phyloP scores from a whole-genome alignment of 1,140 invertebrate genomes.

The Sarcophaga peregrina region DNA sequence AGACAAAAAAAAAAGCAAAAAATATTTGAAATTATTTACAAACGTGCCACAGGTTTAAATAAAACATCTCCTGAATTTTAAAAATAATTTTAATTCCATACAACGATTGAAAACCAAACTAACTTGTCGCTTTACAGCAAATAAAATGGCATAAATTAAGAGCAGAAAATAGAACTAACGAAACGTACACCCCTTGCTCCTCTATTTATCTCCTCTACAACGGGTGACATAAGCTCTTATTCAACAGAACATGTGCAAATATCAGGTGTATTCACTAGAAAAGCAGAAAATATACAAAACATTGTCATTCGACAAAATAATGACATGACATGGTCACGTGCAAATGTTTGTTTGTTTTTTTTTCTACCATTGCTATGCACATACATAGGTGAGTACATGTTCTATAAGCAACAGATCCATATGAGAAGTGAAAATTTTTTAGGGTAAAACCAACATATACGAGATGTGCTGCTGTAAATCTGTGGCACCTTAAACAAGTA shows the following conservation, averaged over 20 bases:
- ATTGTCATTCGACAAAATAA: not conserved
- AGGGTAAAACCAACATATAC: too few species aligned
- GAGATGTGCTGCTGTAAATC: too few species aligned
- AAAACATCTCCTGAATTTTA: not conserved
- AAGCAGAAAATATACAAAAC: not conserved
- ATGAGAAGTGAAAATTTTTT: too few species aligned
- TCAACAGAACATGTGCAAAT: not conserved
- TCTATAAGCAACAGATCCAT: not conserved
- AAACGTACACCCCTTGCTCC: too few species aligned
- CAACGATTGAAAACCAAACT: too few species aligned
- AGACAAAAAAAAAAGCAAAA: not conserved
- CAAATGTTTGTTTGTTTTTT: not conserved
- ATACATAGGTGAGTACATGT: not conserved
- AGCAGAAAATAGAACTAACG: not conserved
- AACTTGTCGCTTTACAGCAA: too few species aligned
- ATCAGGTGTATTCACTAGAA: constrained; percentile 4
- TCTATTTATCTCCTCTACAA: too few species aligned
- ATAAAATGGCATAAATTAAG: not conserved
- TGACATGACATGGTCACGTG: not conserved
- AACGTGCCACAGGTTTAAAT: not conserved
- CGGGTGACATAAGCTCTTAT: too few species aligned
- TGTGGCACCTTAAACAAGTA: too few species aligned
- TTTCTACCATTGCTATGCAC: not conserved
- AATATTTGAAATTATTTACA: constrained; percentile 3
- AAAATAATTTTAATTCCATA: not conserved